Evolutionary conservation across 1,140 invertebrate species (phyloP), one percentile per base, ranked within the genome.

Genomic region (Eueides isabella): DNA sequence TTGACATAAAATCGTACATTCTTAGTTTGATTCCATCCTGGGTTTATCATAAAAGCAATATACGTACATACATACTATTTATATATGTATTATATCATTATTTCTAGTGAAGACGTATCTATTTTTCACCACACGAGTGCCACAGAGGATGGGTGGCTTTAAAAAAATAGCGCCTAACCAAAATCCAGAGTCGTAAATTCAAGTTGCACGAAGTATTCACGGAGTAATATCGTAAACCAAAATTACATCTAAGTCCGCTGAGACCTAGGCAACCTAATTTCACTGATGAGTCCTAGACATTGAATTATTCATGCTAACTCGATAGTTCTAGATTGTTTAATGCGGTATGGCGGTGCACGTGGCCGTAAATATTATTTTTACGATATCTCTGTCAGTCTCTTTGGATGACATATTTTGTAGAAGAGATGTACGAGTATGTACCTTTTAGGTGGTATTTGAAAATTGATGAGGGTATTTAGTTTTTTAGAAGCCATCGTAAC

Each of bases 201-300:
- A 55, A 55, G 23, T 55, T 55, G 23, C 48, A 55, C 48, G 48
- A 55, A 55, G 48, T 55, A 55, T 23, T 55, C 48, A 55, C 48
- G 7, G 48, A 55, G 48, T 55, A 55, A 55, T 55, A 11, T 19
- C 48, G 48, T 55, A 55, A 55, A 55, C 48, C 48, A 55, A 55
- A 55, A 55, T 55, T 55, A 55, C 48, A 23, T 55, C 48, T 55
- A 55, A 55, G 48, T 19, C 48, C 48, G 48, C n/a, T 55, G 48
- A 55, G 48, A 55, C 48, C 48, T 55, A 55, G 48, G 48, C 19
- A 55, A 55, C 48, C 48, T 55, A 55, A 55, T 55, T 55, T 26
- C 23, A 12, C 48, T 55, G 48, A 55, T 55, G 48, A 55, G 19
- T 55, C 48, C 48, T 55, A 19, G 19, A 11, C 48, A 55, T 55